These are phyloP conservation scores for Drosophila pandora DNA, from an alignment of 1,140 invertebrate species.

Conservation along the genomic window DNA sequence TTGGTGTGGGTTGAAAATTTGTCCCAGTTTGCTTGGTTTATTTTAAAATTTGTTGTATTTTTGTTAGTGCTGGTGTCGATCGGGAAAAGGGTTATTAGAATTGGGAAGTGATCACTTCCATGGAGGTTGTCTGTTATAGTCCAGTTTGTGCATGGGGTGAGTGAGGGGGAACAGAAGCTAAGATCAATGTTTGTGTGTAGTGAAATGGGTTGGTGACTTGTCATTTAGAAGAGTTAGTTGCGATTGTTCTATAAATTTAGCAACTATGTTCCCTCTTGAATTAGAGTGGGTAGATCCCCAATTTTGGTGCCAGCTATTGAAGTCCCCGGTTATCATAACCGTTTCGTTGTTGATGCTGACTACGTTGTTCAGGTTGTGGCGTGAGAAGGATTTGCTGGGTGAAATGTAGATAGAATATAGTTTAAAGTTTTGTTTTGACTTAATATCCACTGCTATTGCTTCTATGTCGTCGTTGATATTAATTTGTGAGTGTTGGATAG, in stretches of 20 bases:
- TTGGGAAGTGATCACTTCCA: neutral
- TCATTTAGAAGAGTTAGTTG: neutral
- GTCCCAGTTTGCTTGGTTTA: too few relatives aligned
- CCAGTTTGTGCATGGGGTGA: neutral
- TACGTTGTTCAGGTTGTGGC: too few relatives aligned
- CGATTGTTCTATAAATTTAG: neutral
- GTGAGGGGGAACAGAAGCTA: neutral
- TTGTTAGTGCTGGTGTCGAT: neutral
- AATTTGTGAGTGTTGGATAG: neutral
- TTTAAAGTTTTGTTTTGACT: neutral
- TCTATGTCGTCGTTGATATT: slow-evolving; percentile 5
- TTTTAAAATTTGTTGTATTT: too few relatives aligned
- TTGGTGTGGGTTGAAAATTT: too few relatives aligned
- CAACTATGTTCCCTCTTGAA: neutral
- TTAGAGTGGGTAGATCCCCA: neutral
- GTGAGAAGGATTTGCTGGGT: too few relatives aligned
- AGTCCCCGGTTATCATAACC: neutral
- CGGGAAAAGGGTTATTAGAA: neutral
- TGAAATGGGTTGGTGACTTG: too few relatives aligned
- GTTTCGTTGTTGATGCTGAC: too few relatives aligned
- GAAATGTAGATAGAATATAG: too few relatives aligned
- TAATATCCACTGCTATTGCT: slow-evolving; percentile 3
- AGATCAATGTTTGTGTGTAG: neutral
- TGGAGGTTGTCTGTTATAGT: neutral
- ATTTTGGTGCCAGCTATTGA: neutral